Conservation (phyloP, 1,140 invertebrate species). For the Drosophila jambulina region DNA sequence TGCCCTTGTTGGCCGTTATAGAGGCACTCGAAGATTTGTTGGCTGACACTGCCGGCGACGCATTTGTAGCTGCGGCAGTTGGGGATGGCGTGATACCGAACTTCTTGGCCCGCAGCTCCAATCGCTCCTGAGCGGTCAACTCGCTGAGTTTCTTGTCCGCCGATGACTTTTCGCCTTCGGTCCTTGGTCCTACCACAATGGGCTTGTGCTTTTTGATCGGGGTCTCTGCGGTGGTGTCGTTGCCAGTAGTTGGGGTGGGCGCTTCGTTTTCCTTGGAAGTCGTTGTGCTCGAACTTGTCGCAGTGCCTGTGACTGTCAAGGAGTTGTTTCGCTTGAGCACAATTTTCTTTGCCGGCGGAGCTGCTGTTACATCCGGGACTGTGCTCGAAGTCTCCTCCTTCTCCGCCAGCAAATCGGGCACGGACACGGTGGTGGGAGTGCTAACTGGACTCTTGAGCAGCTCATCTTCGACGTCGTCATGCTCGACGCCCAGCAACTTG, state of each 20-base stretch:
- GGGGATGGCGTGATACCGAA: slow-evolving; percentile 87
- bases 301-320: slow-evolving; percentile 23
- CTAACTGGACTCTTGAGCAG: slow-evolving; percentile 74
- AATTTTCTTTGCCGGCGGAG: slow-evolving; percentile 86
- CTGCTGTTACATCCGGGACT: background rate
- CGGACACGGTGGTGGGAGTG: slow-evolving; percentile 48
- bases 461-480: slow-evolving; percentile 74
- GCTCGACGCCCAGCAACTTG: slow-evolving; percentile 66
- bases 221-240: slow-evolving; percentile 20
- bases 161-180: slow-evolving; percentile 7
- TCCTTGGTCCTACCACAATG: slow-evolving; percentile 44
- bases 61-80: slow-evolving; percentile 2
- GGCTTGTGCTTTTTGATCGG: slow-evolving; percentile 50
- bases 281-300: slow-evolving; percentile 26
- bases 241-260: slow-evolving; percentile 5
- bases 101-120: slow-evolving; percentile 92
- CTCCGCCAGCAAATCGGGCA: slow-evolving; percentile 46
- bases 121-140: slow-evolving; percentile 88
- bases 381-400: slow-evolving; percentile 1
- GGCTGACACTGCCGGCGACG: slow-evolving; percentile 62
- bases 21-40: slow-evolving; percentile 86
- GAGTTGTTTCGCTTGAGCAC: slow-evolving; percentile 88
- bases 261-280: slow-evolving; percentile 65
- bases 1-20: slow-evolving; percentile 59
- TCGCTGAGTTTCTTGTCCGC: slow-evolving; percentile 86